Conservation (phyloP, 2,888 invertebrate genomes). For the Cloeon dipterum region DNA sequence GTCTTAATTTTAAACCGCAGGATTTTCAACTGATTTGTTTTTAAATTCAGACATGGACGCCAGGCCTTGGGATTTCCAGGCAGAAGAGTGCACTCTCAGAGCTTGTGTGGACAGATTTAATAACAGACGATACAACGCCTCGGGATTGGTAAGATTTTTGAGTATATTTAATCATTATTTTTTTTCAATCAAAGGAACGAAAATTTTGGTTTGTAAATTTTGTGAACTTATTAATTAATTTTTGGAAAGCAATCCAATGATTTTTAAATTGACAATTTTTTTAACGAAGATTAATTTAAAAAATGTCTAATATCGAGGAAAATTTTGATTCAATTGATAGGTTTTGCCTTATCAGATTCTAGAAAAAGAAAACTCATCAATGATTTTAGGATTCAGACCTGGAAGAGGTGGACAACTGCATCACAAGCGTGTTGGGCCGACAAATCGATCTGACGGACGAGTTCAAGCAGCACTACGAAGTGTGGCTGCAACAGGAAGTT, state of each 20-base stretch:
- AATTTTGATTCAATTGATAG: too few species aligned
- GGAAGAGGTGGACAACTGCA: constrained; percentile 51
- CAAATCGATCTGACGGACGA: constrained; percentile 71
- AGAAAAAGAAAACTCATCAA: too few species aligned
- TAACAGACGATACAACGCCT: constrained; percentile 58
- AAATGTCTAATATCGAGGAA: too few species aligned
- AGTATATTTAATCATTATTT: neutral
- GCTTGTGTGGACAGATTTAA: constrained; percentile 93
- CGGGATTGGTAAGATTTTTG: constrained; percentile 10
- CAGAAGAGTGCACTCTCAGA: constrained; percentile 85
- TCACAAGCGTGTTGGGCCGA: constrained; percentile 56
- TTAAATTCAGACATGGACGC: constrained; percentile 85
- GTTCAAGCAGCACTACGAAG: constrained; percentile 78
- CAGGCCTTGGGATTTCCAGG: constrained; percentile 92
- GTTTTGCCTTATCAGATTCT: too few species aligned
- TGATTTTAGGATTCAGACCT: constrained; percentile 28
- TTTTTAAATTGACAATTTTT: too few species aligned
- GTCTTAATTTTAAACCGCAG: neutral
- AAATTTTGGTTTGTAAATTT: neutral
- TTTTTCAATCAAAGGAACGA: neutral
- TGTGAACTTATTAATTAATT: neutral
- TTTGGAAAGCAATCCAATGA: too few species aligned
- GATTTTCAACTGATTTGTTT: neutral
- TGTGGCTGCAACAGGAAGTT: constrained; percentile 94
- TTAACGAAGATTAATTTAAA: neutral